Conservation (phyloP, 2,888 invertebrate genomes). For the Drosophila merina region DNA sequence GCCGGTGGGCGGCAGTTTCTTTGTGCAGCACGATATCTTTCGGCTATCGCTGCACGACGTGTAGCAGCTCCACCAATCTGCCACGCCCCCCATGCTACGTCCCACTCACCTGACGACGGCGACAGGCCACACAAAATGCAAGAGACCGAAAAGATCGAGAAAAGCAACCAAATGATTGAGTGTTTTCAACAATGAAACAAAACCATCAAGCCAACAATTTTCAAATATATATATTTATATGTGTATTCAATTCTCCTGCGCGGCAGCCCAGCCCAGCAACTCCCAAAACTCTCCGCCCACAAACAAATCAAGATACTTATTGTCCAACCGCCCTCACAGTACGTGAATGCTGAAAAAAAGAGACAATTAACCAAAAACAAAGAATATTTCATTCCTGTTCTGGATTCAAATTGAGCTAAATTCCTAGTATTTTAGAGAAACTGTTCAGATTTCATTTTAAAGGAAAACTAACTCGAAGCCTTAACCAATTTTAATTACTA, state of each 20-base stretch:
- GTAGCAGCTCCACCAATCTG: conserved; percentile 82
- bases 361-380: conserved; percentile 16
- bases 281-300: conserved; percentile 3
- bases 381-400: neutral
- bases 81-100: conserved; percentile 31
- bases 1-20: conserved; percentile 94
- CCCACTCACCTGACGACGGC: conserved; percentile 24
- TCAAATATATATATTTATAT: conserved; percentile 6
- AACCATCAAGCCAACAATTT: conserved; percentile 10
- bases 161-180: conserved; percentile 17
- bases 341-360: conserved; percentile 20
- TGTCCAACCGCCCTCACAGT: conserved; percentile 23
- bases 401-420: too few relatives aligned
- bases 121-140: conserved; percentile 39
- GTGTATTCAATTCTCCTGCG: neutral
- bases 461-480: too few relatives aligned
- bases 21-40: conserved; percentile 97
- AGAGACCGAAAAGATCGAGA: conserved; percentile 3
- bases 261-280: conserved; percentile 12
- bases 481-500: too few relatives aligned
- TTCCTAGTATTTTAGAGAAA: too few relatives aligned
- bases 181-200: neutral
- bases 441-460: too few relatives aligned
- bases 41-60: conserved; percentile 95
- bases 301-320: conserved; percentile 5